phyloP scores from a whole-genome alignment of 2,113 vertebrate species.

The Neodon shergylaensis region DNA sequence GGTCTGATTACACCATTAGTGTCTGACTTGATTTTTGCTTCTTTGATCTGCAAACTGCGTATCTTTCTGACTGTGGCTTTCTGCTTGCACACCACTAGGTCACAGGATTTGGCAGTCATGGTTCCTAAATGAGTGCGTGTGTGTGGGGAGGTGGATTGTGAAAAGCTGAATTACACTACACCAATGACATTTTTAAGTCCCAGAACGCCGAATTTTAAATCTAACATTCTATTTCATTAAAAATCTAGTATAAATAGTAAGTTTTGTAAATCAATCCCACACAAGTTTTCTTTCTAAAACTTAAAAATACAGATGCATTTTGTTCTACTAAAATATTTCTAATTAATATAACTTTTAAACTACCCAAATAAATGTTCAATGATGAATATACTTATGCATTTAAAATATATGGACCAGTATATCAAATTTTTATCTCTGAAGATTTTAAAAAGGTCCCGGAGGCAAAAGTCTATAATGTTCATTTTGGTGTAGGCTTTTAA shows the following conservation, averaged over 20 bases:
- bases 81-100: neutral
- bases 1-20: neutral
- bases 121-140: neutral
- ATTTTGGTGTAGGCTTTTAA: neutral
- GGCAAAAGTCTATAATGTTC: neutral
- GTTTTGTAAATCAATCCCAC: neutral
- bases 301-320: neutral
- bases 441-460: neutral
- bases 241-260: neutral
- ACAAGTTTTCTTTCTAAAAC: neutral
- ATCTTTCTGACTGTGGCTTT: neutral
- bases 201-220: neutral
- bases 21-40: neutral
- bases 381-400: conserved; percentile 1
- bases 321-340: neutral
- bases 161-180: neutral
- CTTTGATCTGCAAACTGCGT: neutral
- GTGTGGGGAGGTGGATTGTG: neutral
- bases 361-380: neutral
- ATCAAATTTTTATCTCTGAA: neutral
- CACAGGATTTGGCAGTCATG: neutral
- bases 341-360: neutral
- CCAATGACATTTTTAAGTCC: neutral
- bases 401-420: neutral
- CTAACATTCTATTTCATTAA: conserved; percentile 3